Evolutionary conservation across 2,797 vertebrate species (phyloP), one percentile per base, ranked within the genome.

Genomic region (Aplochiton taeniatus): DNA sequence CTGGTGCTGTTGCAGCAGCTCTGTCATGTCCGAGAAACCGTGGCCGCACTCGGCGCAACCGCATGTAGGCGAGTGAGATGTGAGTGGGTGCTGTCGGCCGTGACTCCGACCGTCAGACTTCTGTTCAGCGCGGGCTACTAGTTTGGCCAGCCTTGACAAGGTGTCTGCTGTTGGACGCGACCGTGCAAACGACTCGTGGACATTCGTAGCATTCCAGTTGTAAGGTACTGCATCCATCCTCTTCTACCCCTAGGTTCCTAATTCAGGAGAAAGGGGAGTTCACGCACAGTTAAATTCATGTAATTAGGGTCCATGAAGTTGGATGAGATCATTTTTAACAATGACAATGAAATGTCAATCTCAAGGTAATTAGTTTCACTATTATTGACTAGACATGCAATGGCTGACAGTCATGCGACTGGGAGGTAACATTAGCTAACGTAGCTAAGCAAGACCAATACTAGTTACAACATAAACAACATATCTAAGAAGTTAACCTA

Each of bases 181-280:
- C 17, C 75, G 83, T 50, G 68, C 74, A 61, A 88, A 87, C 0
- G 82, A 74, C 69, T 87, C 87, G 12, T 68, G 81, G 16, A 73
- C 70, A 61, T 75, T 66, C 0, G 81, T 62, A 10, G 78, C 16
- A 76, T 77, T 83, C 89, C 87, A 89, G 58, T 72, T 82, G 78
- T 64, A 73, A 53, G 68, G 68, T 4, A 89, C 81, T 20, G 88
- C 82, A 76, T 91, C 90, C 91, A 92, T 91, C 67, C 52, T 87
- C 69, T 17, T 48, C 17, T 64, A 52, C 54, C 60, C 31, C 64
- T 63, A 56, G 77, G 74, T 63, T 68, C 14, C 42, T 11, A 61
- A 31, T 0, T 11, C 48, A 61, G 9, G 74, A 14, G 64, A 18
- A 0, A 57, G 0, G 55, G 14, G n/a, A 6, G 31, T 31, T 6